Base-by-base conservation (phyloP, 2,888 invertebrate genomes). In the Patella ulyssiponensis region DNA sequence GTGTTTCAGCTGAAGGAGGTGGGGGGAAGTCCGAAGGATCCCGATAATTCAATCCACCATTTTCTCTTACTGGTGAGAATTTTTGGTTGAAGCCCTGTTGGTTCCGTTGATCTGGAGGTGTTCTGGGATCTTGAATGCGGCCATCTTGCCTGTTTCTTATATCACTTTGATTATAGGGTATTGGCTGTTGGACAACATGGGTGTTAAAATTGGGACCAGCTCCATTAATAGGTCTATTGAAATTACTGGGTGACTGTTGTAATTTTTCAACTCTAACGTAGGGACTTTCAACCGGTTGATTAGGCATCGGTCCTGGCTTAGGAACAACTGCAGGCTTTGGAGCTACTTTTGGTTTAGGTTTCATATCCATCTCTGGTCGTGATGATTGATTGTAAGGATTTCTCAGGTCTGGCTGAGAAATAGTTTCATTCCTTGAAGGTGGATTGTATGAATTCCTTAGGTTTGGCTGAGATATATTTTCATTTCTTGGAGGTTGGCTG, bases 1-100 rank as follows among this genome's bases (percentile, higher is more conserved):
- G 89, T 20, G 84, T 82, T 3, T 93, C 88, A 15, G 94, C 93
- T 95, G 75, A 96, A 95, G 79, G 96, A 95, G 80, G 95, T 79
- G 86, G 84, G 58, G 83, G 90, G 85, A 83, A 86, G 81, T 83
- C 89, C 83, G 75, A 87, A 83, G 72, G 86, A 85, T 73, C 80
- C 82, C 72, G 84, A 82, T 81, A 82, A 69, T 83, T 91, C 69
- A 92, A 92, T 0, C 92, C 91, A 11, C 92, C 87, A 0, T 91
- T 88, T 1, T 92, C 92, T 74, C 93, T 88, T 17, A 91, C 88
- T 9, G 92, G 91, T 20, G 89, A 80, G 69, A 75, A 77, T 52
- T 76, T 79, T 73, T 78, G 79, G 54, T 77, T 78, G 73, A 73
- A 73, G 9, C 54, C 53, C 44, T 56, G 77, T 17, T 79, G 51